Evolutionary conservation across 2,888 invertebrate genomes (phyloP).

Genomic region (Cinara cedri): DNA sequence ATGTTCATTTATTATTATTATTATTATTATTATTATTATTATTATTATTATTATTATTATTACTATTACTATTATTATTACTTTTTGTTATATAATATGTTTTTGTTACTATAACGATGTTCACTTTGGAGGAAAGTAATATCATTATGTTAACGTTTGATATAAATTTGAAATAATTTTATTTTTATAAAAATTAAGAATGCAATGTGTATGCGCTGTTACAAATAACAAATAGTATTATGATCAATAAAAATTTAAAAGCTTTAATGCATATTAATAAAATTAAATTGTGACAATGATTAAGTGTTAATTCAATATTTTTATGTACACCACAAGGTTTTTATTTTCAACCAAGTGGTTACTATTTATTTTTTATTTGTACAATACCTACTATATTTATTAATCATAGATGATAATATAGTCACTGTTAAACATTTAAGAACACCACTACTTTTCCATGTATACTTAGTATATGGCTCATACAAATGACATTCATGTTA

Average conservation of each 20-base stretch:
- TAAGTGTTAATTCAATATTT: constrained; percentile 33
- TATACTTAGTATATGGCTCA: constrained; percentile 32
- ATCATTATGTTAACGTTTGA: constrained; percentile 62
- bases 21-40: constrained; percentile 53
- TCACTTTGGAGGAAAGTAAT: constrained; percentile 69
- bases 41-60: constrained; percentile 49
- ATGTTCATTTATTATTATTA: constrained; percentile 48
- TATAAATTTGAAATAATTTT: constrained; percentile 54
- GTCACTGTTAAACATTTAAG: constrained; percentile 10
- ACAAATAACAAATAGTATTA: constrained; percentile 37
- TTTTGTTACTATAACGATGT: constrained; percentile 65
- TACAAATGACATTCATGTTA: constrained; percentile 44
- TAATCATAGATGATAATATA: constrained; percentile 35
- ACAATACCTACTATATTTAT: constrained; percentile 35
- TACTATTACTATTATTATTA: no score
- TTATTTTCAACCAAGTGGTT: constrained; percentile 32
- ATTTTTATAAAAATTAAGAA: constrained; percentile 50
- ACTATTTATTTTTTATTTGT: constrained; percentile 49
- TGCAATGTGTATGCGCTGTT: constrained; percentile 35
- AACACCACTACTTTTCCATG: constrained; percentile 1
- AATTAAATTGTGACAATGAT: constrained; percentile 42
- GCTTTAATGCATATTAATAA: constrained; percentile 23
- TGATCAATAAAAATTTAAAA: constrained; percentile 24
- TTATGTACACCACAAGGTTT: constrained; percentile 48
- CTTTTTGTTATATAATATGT: constrained; percentile 47